Evolutionary conservation across 2,888 invertebrate genomes (phyloP).

Genomic region (Caenorhabditis sp.): DNA sequence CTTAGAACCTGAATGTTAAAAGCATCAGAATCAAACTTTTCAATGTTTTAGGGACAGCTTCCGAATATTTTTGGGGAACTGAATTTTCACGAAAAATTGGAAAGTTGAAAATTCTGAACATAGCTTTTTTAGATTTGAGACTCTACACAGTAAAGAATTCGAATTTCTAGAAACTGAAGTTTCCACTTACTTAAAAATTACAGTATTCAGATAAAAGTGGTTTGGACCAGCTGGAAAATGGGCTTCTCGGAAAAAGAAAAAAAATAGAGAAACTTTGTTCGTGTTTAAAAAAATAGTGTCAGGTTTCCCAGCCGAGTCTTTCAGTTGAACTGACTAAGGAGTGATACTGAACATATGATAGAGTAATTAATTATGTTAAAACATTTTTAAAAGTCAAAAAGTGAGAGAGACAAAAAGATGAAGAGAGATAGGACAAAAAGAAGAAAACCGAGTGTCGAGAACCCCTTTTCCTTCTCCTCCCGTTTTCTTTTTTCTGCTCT

Average conservation of each 20-base stretch:
- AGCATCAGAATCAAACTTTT: too few species aligned
- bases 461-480: conserved; percentile 29
- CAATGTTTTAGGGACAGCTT: too few species aligned
- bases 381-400: conserved; percentile 14
- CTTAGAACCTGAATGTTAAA: too few species aligned
- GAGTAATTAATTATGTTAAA: conserved; percentile 1
- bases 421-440: conserved; percentile 29
- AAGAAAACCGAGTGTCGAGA: conserved; percentile 28
- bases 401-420: conserved; percentile 18
- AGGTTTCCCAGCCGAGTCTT: neutral
- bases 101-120: too few species aligned
- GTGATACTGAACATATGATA: conserved; percentile 1
- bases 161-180: too few species aligned
- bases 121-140: too few species aligned
- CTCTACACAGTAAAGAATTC: too few species aligned
- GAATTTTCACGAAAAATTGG: too few species aligned
- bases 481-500: conserved; percentile 25
- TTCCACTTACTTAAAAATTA: too few species aligned
- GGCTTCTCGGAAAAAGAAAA: neutral
- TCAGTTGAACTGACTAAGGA: neutral
- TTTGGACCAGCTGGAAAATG: neutral
- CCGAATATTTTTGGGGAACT: too few species aligned
- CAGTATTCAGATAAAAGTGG: too few species aligned
- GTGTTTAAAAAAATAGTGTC: conserved; percentile 1
- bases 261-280: neutral